These are phyloP conservation scores for Nibea coibor DNA, from an alignment of 2,113 vertebrate genomes.

Conservation along the genomic window DNA sequence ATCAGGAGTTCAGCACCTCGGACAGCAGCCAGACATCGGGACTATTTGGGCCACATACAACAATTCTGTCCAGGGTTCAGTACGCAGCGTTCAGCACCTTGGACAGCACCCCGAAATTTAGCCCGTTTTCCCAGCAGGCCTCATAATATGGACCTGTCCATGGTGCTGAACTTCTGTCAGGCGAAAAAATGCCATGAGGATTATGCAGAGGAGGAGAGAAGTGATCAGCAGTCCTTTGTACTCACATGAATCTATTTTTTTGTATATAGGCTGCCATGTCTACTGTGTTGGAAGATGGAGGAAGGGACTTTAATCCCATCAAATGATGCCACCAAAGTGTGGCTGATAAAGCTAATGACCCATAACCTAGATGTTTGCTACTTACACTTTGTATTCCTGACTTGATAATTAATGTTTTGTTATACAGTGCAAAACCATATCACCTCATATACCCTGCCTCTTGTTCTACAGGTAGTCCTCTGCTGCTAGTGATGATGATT, in stretches of 20 bases:
- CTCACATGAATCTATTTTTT: background rate
- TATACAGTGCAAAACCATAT: background rate
- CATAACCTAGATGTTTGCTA: background rate
- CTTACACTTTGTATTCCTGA: background rate
- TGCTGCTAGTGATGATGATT: background rate
- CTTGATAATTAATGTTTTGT: background rate
- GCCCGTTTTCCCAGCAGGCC: background rate
- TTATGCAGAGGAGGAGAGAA: constrained; percentile 18
- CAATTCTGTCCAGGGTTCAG: constrained; percentile 7
- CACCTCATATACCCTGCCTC: background rate
- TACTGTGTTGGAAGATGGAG: background rate
- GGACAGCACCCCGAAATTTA: constrained; percentile 11
- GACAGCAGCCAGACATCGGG: constrained; percentile 32
- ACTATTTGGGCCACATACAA: background rate
- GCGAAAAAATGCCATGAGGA: background rate
- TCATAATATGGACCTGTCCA: constrained; percentile 45
- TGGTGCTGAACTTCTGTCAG: constrained; percentile 58
- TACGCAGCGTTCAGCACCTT: constrained; percentile 8
- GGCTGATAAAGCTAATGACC: constrained; percentile 17
- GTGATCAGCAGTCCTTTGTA: background rate
- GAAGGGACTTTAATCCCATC: background rate
- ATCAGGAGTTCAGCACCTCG: constrained; percentile 39
- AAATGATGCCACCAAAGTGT: constrained; percentile 6
- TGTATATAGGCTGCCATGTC: background rate
- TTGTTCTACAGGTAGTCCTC: constrained; percentile 1